Conservation (phyloP, 1,140 invertebrate genomes). For the Drosophila rufa region DNA sequence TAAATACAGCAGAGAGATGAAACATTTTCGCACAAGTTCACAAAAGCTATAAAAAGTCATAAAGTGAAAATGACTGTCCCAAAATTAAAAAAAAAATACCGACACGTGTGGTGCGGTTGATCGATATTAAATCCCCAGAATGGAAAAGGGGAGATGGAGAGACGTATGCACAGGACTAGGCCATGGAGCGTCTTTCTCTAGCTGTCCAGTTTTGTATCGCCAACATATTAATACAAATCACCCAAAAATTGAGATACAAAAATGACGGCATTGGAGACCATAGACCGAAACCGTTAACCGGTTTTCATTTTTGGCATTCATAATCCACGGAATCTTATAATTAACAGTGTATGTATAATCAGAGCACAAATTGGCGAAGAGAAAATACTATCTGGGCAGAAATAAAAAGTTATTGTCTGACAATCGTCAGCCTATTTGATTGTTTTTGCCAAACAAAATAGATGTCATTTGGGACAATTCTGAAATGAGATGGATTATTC, state of each 20-base stretch:
- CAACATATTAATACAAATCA: conserved; percentile 11
- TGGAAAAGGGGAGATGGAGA: neutral
- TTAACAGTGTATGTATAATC: neutral
- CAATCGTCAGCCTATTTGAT: neutral
- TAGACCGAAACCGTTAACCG: conserved; percentile 26
- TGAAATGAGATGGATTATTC: no score
- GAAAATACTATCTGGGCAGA: conserved; percentile 1
- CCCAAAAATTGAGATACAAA: neutral
- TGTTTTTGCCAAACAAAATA: neutral
- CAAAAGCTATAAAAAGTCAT: conserved; percentile 18
- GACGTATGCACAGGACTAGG: neutral
- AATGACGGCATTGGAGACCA: conserved; percentile 25
- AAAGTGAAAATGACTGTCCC: conserved; percentile 15
- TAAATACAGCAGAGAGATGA: conserved; percentile 15
- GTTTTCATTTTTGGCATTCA: conserved; percentile 42
- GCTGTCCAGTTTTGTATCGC: conserved; percentile 13
- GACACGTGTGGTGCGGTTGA: conserved; percentile 14
- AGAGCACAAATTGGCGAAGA: conserved; percentile 7
- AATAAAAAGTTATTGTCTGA: no score
- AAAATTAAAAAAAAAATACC: conserved; percentile 9
- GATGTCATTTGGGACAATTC: neutral
- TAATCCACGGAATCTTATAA: conserved; percentile 9
- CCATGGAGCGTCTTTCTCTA: neutral
- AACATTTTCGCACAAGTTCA: conserved; percentile 26
- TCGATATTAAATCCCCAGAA: neutral